A percentile compares a stretch with the other conserved stretches of the same genome.
Evolutionary conservation across 1,140 invertebrate species (phyloP).

Genomic region (Ceratosolen solmsi): DNA sequence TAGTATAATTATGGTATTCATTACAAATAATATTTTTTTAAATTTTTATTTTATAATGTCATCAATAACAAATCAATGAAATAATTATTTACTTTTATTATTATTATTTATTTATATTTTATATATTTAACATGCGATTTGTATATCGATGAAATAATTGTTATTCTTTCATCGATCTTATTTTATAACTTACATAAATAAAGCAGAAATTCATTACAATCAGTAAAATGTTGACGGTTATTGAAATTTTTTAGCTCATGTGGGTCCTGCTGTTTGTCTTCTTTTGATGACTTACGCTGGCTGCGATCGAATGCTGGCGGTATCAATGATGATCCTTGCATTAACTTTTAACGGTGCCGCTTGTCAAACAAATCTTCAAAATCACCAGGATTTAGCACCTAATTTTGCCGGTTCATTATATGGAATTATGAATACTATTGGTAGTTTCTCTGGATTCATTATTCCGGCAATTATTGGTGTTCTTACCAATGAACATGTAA

Average conservation of each 20-base stretch:
- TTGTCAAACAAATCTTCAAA: conserved; percentile 86
- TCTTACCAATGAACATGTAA: conserved; percentile 79
- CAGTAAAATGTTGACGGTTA: too few relatives aligned
- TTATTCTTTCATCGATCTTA: too few relatives aligned
- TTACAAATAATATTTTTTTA: too few relatives aligned
- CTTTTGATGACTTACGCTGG: conserved; percentile 79
- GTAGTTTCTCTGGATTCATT: conserved; percentile 83
- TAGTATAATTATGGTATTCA: too few relatives aligned
- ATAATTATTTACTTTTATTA: too few relatives aligned
- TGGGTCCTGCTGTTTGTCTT: conserved; percentile 80
- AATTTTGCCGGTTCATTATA: conserved; percentile 86
- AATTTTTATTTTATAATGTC: too few relatives aligned
- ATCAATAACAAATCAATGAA: too few relatives aligned
- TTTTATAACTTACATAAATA: too few relatives aligned
- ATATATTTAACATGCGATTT: too few relatives aligned
- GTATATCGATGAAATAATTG: too few relatives aligned
- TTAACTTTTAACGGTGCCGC: conserved; percentile 88
- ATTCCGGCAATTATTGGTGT: conserved; percentile 81
- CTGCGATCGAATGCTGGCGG: conserved; percentile 77
- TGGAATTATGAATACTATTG: conserved; percentile 83
- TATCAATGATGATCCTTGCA: conserved; percentile 81
- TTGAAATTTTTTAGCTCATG: conserved; percentile 75
- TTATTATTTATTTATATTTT: too few relatives aligned
- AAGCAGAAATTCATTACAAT: too few relatives aligned
- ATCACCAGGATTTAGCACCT: conserved; percentile 88